Percentiles rank a stretch among this genome's conserved stretches.
Conservation (phyloP, 1,140 invertebrate genomes). For the Drosophila kohkoa region DNA sequence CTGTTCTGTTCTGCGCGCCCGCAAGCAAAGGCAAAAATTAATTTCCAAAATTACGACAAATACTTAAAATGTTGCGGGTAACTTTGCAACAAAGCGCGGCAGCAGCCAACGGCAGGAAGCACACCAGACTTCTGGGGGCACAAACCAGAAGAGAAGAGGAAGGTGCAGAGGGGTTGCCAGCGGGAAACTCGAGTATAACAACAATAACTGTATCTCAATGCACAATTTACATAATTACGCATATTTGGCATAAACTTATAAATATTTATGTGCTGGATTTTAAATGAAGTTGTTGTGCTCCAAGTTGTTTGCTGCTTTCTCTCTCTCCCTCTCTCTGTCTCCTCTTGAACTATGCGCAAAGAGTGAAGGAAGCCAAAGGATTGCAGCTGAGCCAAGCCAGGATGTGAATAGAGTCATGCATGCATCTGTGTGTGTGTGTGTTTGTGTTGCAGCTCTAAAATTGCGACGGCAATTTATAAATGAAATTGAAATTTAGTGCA, state of each 20-base stretch:
- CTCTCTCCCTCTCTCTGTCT: no score
- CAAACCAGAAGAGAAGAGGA: background rate
- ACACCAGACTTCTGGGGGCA: background rate
- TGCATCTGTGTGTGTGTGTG: no score
- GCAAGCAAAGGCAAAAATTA: constrained; percentile 52
- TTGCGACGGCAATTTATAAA: background rate
- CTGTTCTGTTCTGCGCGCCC: background rate
- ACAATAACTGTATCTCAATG: constrained; percentile 56
- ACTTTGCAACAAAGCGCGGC: constrained; percentile 28
- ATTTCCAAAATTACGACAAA: constrained; percentile 69
- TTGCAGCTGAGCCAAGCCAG: background rate
- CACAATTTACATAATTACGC: constrained; percentile 75
- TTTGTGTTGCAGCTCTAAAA: background rate
- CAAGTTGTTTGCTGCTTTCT: background rate
- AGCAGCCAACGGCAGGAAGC: constrained; percentile 8
- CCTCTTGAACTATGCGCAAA: constrained; percentile 4
- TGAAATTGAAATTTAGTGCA: background rate
- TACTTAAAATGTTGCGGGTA: constrained; percentile 54
- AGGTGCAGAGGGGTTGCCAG: background rate
- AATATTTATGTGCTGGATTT: constrained; percentile 64
- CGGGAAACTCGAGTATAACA: constrained; percentile 4
- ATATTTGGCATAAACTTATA: constrained; percentile 69
- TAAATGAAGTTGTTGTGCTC: constrained; percentile 42
- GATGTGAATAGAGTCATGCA: background rate
- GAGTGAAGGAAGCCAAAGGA: background rate